Evolutionary conservation across 2,888 invertebrate genomes (phyloP).

Genomic region (Pseudoips prasinana): DNA sequence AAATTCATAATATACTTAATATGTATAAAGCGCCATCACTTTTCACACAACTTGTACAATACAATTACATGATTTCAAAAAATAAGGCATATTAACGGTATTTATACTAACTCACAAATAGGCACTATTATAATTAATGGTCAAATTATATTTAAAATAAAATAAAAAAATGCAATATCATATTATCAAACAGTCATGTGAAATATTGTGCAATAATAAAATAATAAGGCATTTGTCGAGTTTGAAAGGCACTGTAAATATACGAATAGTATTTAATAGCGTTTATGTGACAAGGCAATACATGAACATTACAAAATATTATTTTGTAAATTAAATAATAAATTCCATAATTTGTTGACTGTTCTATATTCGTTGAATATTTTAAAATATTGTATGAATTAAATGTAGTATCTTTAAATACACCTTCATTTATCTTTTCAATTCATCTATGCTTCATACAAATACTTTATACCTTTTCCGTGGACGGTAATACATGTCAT

Average conservation of each 20-base stretch:
- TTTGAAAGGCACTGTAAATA: conserved; percentile 33
- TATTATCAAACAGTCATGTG: too few species aligned
- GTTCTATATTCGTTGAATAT: neutral
- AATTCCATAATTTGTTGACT: neutral
- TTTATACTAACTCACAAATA: too few species aligned
- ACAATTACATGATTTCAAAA: too few species aligned
- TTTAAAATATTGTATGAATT: neutral
- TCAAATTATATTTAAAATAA: conserved; percentile 34
- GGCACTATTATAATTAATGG: conserved; percentile 41
- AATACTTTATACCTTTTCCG: neutral
- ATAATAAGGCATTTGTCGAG: conserved; percentile 40
- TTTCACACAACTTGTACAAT: too few species aligned
- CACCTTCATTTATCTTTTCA: neutral
- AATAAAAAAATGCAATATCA: conserved; percentile 37
- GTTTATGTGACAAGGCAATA: too few species aligned
- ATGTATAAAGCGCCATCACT: too few species aligned
- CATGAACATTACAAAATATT: too few species aligned
- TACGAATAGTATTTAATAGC: too few species aligned
- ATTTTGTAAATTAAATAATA: neutral
- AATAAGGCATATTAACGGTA: too few species aligned
- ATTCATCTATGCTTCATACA: neutral
- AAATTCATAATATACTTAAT: too few species aligned
- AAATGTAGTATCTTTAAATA: neutral
- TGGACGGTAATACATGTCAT: conserved; percentile 34
- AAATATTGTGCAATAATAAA: conserved; percentile 31